Evolutionary conservation across 2,113 vertebrate genomes (phyloP).

Genomic region (Clarias batrachus): DNA sequence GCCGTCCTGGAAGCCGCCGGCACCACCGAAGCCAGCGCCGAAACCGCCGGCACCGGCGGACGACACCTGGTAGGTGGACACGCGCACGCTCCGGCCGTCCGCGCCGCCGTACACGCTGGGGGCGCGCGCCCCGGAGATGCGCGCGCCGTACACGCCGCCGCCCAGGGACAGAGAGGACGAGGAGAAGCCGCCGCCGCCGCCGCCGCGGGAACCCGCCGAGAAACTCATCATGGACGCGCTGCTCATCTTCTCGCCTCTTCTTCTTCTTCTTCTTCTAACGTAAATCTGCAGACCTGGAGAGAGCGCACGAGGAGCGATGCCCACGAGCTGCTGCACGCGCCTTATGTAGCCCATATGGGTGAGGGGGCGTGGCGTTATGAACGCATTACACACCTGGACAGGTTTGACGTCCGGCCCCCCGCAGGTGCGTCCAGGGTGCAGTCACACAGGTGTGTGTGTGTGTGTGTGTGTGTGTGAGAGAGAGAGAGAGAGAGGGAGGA

Average conservation of each 20-base stretch:
- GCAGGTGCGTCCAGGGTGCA: slow-evolving; percentile 39
- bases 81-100: slow-evolving; percentile 35
- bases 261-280: neutral
- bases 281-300: neutral
- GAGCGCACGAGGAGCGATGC: neutral
- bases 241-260: slow-evolving; percentile 43
- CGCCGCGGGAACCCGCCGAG: neutral
- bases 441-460: neutral
- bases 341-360: slow-evolving; percentile 2
- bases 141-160: neutral
- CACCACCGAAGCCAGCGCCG: neutral
- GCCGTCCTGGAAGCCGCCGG: neutral
- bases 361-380: slow-evolving; percentile 28
- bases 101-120: slow-evolving; percentile 67
- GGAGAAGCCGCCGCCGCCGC: neutral
- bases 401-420: slow-evolving; percentile 10
- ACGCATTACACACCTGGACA: neutral
- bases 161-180: slow-evolving; percentile 50
- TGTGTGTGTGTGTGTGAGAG: neutral
- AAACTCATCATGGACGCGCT: neutral
- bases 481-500: neutral
- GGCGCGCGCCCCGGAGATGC: slow-evolving; percentile 25
- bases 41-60: too few relatives aligned
- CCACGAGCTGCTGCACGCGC: neutral
- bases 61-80: slow-evolving; percentile 60